Conservation (phyloP, 1,140 invertebrate genomes). For the Scaptomyza hsui region DNA sequence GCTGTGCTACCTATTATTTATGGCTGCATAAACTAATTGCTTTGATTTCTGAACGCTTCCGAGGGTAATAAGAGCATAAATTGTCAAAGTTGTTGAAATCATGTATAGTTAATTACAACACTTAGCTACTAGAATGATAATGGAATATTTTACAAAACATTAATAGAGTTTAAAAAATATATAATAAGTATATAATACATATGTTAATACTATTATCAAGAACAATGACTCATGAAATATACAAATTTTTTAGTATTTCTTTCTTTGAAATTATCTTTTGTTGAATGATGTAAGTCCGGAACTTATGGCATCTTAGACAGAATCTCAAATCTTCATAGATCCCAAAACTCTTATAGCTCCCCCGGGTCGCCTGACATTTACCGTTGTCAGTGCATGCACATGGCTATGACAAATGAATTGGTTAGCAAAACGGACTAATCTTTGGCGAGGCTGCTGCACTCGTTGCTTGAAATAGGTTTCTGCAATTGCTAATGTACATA, state of each 20-base stretch:
- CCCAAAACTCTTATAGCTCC: neutral
- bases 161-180: too few relatives aligned
- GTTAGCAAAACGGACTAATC: slow-evolving; percentile 57
- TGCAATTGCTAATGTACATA: slow-evolving; percentile 43
- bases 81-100: slow-evolving; percentile 29
- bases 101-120: slow-evolving; percentile 8
- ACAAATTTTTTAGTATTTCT: neutral
- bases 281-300: neutral
- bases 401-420: slow-evolving; percentile 62
- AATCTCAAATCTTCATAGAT: neutral
- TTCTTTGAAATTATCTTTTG: neutral
- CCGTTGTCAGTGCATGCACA: neutral
- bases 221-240: too few relatives aligned
- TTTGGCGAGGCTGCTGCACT: slow-evolving; percentile 14
- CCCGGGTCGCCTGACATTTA: neutral
- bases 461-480: slow-evolving; percentile 27
- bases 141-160: neutral
- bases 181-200: too few relatives aligned
- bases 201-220: too few relatives aligned
- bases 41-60: slow-evolving; percentile 30
- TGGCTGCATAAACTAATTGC: slow-evolving; percentile 48
- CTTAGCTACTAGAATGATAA: neutral
- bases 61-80: slow-evolving; percentile 22
- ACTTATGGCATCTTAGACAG: neutral
- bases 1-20: slow-evolving; percentile 37